Conservation (phyloP, 30 jellyfish, hydroid and myxozoan species). For the Sanderia malayensis region DNA sequence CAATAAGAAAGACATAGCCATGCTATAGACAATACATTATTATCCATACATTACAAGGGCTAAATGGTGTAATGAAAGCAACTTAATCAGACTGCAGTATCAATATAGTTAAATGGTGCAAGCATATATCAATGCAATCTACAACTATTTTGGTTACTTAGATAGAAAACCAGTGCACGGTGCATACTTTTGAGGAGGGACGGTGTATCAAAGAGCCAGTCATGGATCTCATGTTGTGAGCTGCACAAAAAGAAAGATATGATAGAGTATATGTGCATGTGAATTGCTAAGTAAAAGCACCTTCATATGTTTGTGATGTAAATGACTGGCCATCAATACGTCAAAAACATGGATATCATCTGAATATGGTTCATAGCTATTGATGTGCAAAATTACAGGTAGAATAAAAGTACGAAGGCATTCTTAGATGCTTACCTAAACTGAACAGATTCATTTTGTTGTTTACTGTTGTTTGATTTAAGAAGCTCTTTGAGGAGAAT, state of each 20-base stretch:
- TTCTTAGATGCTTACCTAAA: background rate
- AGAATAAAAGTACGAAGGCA: background rate
- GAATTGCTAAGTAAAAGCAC: background rate
- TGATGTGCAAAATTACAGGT: background rate
- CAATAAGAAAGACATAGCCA: too few relatives aligned
- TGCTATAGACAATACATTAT: background rate
- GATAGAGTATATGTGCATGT: background rate
- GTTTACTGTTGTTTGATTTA: background rate
- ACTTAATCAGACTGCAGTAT: background rate
- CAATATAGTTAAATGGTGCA: background rate
- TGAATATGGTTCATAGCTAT: too few relatives aligned
- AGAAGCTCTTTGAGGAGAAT: background rate
- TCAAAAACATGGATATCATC: too few relatives aligned
- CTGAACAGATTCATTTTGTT: background rate
- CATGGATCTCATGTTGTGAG: background rate
- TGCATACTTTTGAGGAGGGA: background rate
- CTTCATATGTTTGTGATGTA: too few relatives aligned
- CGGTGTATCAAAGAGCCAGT: constrained; percentile 3
- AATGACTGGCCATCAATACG: too few relatives aligned
- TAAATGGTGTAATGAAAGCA: background rate
- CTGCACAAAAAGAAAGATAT: background rate
- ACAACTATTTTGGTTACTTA: too few relatives aligned
- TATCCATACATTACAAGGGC: background rate
- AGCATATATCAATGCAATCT: background rate
- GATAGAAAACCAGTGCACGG: background rate